Percentiles rank a stretch among this genome's conserved stretches.
Evolutionary conservation across 1,140 invertebrate species (phyloP).

Genomic region (Danaus melanippus): DNA sequence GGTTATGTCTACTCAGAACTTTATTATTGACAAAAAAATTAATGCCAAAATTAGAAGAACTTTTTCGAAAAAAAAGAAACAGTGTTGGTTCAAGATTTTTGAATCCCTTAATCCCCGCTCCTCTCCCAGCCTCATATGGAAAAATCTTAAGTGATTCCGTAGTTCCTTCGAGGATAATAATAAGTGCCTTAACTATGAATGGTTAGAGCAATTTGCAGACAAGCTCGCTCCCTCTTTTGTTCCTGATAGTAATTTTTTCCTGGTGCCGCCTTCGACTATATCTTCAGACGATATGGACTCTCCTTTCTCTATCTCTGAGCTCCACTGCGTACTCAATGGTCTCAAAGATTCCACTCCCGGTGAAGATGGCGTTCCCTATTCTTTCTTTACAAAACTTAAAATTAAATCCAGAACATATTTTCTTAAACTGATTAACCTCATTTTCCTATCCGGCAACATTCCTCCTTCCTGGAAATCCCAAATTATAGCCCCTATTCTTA

Average conservation of each 20-base stretch:
- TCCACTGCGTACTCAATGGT: slow-evolving; percentile 6
- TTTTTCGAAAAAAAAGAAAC: slow-evolving; percentile 19
- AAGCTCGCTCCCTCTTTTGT: slow-evolving; percentile 24
- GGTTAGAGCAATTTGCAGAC: slow-evolving; percentile 17
- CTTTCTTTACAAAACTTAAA: slow-evolving; percentile 10
- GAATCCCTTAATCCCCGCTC: slow-evolving; percentile 16
- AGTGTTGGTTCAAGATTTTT: slow-evolving; percentile 24
- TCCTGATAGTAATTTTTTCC: slow-evolving; percentile 8
- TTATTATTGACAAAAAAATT: slow-evolving; percentile 5
- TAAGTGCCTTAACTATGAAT: slow-evolving; percentile 5
- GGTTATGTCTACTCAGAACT: slow-evolving; percentile 12
- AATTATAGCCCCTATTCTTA: slow-evolving; percentile 27
- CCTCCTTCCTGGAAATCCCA: slow-evolving; percentile 22
- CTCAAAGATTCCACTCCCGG: slow-evolving; percentile 17
- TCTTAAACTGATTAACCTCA: slow-evolving; percentile 5
- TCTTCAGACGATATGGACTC: slow-evolving; percentile 6
- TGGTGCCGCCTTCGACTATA: neutral
- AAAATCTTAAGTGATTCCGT: slow-evolving; percentile 22
- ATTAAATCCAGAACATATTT: neutral
- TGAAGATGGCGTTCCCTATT: slow-evolving; percentile 18
- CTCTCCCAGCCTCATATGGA: slow-evolving; percentile 19
- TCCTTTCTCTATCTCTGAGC: slow-evolving; percentile 9
- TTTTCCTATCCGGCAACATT: neutral
- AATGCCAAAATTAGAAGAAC: neutral
- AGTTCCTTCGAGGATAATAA: neutral